Evolutionary conservation across 2,113 vertebrate species (phyloP), one percentile per base, ranked within the genome.

Genomic region (Microcebus jonahi): DNA sequence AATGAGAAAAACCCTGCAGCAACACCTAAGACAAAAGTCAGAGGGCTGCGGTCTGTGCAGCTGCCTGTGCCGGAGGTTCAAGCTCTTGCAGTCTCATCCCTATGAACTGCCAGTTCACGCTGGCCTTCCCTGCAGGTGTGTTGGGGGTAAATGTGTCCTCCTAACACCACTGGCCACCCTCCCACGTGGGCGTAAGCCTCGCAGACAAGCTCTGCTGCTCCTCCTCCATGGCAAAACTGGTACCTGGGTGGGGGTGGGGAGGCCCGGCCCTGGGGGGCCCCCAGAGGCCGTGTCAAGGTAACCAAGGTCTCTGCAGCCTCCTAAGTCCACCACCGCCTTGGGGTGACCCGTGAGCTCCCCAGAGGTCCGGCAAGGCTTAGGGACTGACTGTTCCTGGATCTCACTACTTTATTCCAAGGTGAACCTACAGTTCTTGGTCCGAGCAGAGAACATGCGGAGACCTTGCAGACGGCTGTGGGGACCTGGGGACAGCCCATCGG

Each of bases 71-170:
- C 3, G 21, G 1, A 11, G 75, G 31, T 3, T 6, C 0, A 0
- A 0, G 0, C 0, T 0, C 57, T 1, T 10, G 12, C 2, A 12
- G 9, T 34, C 31, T 48, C 20, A 2, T 1, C 23, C 3, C 45
- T 4, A 0, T 4, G 63, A 21, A 25, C 2, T 0, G 0, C 20
- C 55, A 1, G 5, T 0, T 15, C 3, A 5, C 13, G 12, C 0
- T 18, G 65, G 39, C 17, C 86, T 34, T 6, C 3, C 10, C 25
- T 2, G 1, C 1, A 1, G 6, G 5, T 2, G 2, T 1, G 57
- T 11, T 2, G 6, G 6, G 1, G 53, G 13, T 18, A 31, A 21
- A 2, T 3, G 1, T 0, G 18, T 8, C 18, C 13, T 27, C 0
- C 68, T 0, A 0, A 4, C 13, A 2, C 2, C 0, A 20, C 6